A percentile compares a stretch with the other conserved stretches of the same genome.
Evolutionary conservation across 2,888 invertebrate species (phyloP).

Genomic region (Bruchidius siliquastri): DNA sequence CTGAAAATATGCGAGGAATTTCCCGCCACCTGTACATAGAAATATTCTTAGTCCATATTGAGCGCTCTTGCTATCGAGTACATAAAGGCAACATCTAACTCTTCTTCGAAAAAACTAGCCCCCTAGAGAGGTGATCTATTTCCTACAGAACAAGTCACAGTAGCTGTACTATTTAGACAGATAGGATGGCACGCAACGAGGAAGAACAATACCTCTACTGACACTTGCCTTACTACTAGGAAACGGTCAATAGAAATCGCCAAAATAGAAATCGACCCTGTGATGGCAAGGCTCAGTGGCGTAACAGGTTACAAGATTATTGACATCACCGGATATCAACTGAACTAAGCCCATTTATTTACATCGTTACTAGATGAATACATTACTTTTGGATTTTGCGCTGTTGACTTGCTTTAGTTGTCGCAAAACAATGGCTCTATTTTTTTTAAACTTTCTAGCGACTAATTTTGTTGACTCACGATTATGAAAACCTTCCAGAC

Average conservation of each 20-base stretch:
- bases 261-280: neutral
- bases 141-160: constrained; percentile 9
- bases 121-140: neutral
- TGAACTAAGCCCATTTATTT: too few relatives aligned
- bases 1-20: neutral
- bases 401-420: too few relatives aligned
- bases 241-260: constrained; percentile 13
- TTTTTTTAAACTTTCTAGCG: too few relatives aligned
- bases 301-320: neutral
- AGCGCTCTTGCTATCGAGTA: neutral
- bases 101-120: neutral
- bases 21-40: neutral
- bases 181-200: constrained; percentile 20
- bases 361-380: too few relatives aligned
- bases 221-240: neutral
- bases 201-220: neutral
- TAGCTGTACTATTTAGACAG: constrained; percentile 29
- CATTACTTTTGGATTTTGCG: too few relatives aligned
- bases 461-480: too few relatives aligned
- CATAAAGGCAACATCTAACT: neutral
- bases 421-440: too few relatives aligned
- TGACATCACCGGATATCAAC: too few relatives aligned
- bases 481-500: too few relatives aligned
- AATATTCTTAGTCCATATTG: neutral
- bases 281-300: neutral